Evolutionary conservation across 2,113 vertebrate species (phyloP), one percentile per base, ranked within the genome.

Genomic region (Coptodon bakossiorum): DNA sequence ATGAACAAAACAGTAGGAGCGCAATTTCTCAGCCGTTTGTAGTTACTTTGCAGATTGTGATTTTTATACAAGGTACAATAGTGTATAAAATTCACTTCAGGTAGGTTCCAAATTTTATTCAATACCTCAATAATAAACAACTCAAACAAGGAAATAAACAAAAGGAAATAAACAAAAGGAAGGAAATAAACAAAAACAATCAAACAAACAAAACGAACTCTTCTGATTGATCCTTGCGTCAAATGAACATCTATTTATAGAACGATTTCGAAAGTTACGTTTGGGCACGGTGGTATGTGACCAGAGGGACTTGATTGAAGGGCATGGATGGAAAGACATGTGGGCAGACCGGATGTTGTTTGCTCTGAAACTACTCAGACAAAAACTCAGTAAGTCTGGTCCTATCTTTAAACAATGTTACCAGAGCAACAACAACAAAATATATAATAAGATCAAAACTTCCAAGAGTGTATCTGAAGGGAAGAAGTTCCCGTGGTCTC

Each of bases 211-310:
- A 53, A 50, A 54, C 9, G 22, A 54, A 56, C 36, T 36, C 14
- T 17, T 9, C 7, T n/a, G 38, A 12, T 34, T 63, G 48, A 38
- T 38, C 27, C 27, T 48, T 8, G 38, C 54, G 50, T 87, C 66
- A 87, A 0, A 13, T 57, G 17, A 82, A 50, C 6, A 34, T 31
- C 22, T 82, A 82, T 82, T 82, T 68, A 80, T 19, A 90, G 40
- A 19, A 9, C 5, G 2, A 68, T 22, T 22, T 50, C 36, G 0
- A 36, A 86, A 83, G 48, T 80, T 86, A 68, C 6, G 3, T 52
- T 50, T 80, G 43, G 36, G 57, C 40, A 59, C 7, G 2, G 34
- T 5, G 38, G 27, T 40, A 87, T 27, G 27, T 29, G n/a, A 50
- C 43, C 19, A 59, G 17, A 61, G 29, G 4, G 4, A 24, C 5